A percentile compares a stretch with the other conserved stretches of the same genome.
Evolutionary conservation across 2,797 vertebrate genomes (phyloP).

Genomic region (Danio tinwini): DNA sequence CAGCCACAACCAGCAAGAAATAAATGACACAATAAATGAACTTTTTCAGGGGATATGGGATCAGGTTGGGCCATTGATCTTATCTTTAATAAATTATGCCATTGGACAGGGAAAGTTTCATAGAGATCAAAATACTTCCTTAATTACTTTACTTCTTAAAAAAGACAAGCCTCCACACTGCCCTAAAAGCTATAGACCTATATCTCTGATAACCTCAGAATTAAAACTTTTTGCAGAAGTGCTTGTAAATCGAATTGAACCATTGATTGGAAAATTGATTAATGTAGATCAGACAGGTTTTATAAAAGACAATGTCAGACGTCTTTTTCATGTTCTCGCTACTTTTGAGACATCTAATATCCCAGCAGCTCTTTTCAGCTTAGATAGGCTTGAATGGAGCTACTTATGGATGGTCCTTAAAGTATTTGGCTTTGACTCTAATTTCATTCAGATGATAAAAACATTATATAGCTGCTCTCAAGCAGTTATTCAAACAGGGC

Average conservation of each 20-base stretch:
- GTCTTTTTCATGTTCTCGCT: neutral
- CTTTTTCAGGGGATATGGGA: too few relatives aligned
- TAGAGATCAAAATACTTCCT: too few relatives aligned
- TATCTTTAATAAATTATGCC: too few relatives aligned
- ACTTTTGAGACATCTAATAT: neutral
- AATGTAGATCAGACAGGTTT: neutral
- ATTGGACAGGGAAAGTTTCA: too few relatives aligned
- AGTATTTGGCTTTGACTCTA: neutral
- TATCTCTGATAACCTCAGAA: neutral
- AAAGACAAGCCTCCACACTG: neutral
- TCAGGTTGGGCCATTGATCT: too few relatives aligned
- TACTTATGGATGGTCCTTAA: neutral
- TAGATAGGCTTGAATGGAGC: neutral
- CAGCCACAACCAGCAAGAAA: too few relatives aligned
- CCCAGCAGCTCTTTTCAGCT: neutral
- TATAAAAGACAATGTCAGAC: neutral
- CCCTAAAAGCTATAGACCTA: neutral
- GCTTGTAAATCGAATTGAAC: neutral
- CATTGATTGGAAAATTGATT: neutral
- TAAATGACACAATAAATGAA: too few relatives aligned
- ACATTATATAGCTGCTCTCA: neutral
- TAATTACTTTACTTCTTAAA: neutral
- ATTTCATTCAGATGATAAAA: neutral
- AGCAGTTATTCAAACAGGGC: neutral
- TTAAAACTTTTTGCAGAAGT: neutral